Base-by-base conservation (phyloP, 2,888 invertebrate species). In the Ormyrus thymus region DNA sequence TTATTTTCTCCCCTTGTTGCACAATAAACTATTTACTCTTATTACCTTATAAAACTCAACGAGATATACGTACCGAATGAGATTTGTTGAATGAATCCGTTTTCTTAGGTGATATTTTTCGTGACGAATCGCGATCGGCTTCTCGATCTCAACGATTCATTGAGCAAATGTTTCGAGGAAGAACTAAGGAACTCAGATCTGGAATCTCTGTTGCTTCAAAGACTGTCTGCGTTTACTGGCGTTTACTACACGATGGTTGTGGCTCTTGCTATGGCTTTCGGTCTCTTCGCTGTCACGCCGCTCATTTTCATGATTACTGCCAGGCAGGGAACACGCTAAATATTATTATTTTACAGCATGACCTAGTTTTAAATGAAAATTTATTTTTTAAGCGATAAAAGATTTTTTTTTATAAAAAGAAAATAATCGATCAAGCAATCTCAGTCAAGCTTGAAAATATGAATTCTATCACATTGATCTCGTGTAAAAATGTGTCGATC, bases 191-290 rank as follows among this genome's bases (percentile, higher is more conserved):
- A 9, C 15, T n/a, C 11, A 2, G 59, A 58, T 6, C 8, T 50
- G 4, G 48, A 46, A 0, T 48, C 43, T 29, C 29, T 29, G 29
- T 4, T 29, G 29, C 46, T 73, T 56, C 6, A 11, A 43, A 72
- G 76, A 61, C 69, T 5, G 13, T 56, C 65, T 74, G 80, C 59
- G 65, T 82, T 65, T 29, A 64, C 81, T 5, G 73, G 75, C 7
- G 78, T 82, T 29, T 68, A 82, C 13, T 72, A 80, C 0, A 72
- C 74, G n/a, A 74, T 74, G 66, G 45, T 74, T 15, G 9, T 66
- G 6, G 58, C 74, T n/a, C 74, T 74, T 11, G 74, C 65, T 6
- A 48, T 8, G 43, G 74, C 66, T 4, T 74, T 56, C 10, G n/a
- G 58, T 0, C 59, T 74, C 10, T 74, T 74, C 48, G 74, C 74